Base-by-base conservation (phyloP, 2,888 invertebrate genomes). In the Scelioninae gen. 1 region DNA sequence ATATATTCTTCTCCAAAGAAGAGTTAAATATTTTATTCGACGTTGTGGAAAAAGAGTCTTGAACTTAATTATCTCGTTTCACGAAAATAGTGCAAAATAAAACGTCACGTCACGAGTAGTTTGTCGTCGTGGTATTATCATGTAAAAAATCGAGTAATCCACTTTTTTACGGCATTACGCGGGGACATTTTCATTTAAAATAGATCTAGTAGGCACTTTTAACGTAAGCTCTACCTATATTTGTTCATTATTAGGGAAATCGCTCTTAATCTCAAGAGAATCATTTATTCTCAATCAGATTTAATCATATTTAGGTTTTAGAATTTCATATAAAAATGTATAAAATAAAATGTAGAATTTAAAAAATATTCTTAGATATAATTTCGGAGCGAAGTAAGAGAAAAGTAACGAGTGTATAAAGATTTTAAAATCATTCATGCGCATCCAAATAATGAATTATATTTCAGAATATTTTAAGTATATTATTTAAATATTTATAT, bases 61-160 rank as follows among this genome's bases (percentile, higher is more conserved):
- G 9, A 53, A 66, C 53, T 51, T 66, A 66, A 66, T 66, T 66
- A 66, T 66, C 66, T 53, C 29, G 53, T 23, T 23, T 34, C 9
- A 65, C 9, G 31, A 53, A 66, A 66, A 40, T 40, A 53, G 23
- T 29, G 65, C 51, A 65, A 65, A 65, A 65, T 65, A 65, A 51
- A 65, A 49, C 10, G 49, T 51, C 38, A 51, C 32, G 32, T 63
- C 49, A 63, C 47, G 51, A 51, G 31, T 66, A 16, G 53, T 53
- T 66, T 53, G 53, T 53, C 66, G n/a, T 31, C 45, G 49, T 65
- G 23, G 51, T 23, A 65, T 51, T 49, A 51, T 51, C 38, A 38
- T 38, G 65, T 65, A n/a, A 65, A 65, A 65, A 65, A 65, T 51
- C 23, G 23, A 47, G 16, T 63, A 63, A 63, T 63, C 63, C 34